Percentiles rank a stretch among this genome's conserved stretches.
Conservation (phyloP, 2,888 invertebrate species). For the Melipona beecheii region DNA sequence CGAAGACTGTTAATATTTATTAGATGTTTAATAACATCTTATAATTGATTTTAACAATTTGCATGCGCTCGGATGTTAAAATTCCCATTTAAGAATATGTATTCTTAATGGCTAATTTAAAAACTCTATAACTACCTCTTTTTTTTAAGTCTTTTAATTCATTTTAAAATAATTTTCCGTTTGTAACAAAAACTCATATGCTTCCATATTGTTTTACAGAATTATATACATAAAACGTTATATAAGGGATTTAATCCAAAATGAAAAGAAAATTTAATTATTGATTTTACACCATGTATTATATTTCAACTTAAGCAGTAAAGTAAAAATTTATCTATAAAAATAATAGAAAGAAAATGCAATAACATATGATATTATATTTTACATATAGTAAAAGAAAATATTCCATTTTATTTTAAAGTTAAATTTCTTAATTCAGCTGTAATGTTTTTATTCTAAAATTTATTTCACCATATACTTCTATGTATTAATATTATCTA, state of each 20-base stretch:
- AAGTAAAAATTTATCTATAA: slow-evolving; percentile 6
- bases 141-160: neutral
- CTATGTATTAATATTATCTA: neutral
- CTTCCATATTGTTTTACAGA: slow-evolving; percentile 37
- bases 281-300: slow-evolving; percentile 9
- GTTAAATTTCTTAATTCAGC: neutral
- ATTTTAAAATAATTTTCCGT: neutral
- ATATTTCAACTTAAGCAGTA: neutral
- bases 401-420: slow-evolving; percentile 14
- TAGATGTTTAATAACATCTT: slow-evolving; percentile 5
- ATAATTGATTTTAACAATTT: slow-evolving; percentile 22
- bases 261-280: slow-evolving; percentile 3
- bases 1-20: slow-evolving; percentile 36
- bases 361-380: slow-evolving; percentile 21
- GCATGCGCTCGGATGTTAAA: slow-evolving; percentile 8
- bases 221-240: slow-evolving; percentile 5
- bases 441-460: slow-evolving; percentile 4
- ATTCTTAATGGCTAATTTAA: slow-evolving; percentile 3
- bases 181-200: neutral
- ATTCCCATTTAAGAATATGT: neutral
- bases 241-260: slow-evolving; percentile 1
- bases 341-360: slow-evolving; percentile 13
- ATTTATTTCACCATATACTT: neutral
- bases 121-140: neutral
- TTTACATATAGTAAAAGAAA: slow-evolving; percentile 1